Conservation (phyloP, 1,140 invertebrate genomes). For the Polypedilum pembai region DNA sequence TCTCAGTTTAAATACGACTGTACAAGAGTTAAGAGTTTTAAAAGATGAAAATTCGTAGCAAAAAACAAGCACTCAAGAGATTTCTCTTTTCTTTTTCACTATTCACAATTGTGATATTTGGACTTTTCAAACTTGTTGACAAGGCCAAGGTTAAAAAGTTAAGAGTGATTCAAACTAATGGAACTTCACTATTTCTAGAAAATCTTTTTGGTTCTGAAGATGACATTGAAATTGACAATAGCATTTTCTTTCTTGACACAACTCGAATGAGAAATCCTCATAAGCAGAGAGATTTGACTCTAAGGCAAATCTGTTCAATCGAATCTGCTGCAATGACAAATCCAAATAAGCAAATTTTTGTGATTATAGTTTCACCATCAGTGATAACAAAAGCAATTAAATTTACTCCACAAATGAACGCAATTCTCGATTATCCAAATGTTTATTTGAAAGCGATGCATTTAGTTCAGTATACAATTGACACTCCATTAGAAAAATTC, state of each 20-base stretch:
- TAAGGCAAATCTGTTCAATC: not conserved
- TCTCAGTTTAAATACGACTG: no score
- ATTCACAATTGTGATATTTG: no score
- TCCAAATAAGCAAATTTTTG: not conserved
- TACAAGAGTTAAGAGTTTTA: no score
- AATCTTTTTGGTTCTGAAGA: no score
- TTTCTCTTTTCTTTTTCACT: no score
- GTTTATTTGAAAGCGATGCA: not conserved
- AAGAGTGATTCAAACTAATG: no score
- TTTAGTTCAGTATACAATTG: constrained; percentile 31
- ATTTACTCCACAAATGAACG: not conserved
- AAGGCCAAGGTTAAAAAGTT: no score
- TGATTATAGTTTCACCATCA: not conserved
- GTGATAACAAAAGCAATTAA: not conserved
- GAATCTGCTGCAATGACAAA: not conserved
- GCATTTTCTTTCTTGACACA: not conserved
- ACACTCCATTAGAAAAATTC: constrained; percentile 47
- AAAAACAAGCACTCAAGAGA: no score
- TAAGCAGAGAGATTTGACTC: not conserved
- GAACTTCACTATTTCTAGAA: no score
- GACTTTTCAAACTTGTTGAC: no score
- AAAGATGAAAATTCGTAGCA: no score
- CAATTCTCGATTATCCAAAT: not conserved
- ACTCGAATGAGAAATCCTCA: not conserved
- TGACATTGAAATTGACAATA: not conserved